These are phyloP conservation scores for Heliconius himera DNA, from an alignment of 1,140 invertebrate genomes.

Conservation along the genomic window DNA sequence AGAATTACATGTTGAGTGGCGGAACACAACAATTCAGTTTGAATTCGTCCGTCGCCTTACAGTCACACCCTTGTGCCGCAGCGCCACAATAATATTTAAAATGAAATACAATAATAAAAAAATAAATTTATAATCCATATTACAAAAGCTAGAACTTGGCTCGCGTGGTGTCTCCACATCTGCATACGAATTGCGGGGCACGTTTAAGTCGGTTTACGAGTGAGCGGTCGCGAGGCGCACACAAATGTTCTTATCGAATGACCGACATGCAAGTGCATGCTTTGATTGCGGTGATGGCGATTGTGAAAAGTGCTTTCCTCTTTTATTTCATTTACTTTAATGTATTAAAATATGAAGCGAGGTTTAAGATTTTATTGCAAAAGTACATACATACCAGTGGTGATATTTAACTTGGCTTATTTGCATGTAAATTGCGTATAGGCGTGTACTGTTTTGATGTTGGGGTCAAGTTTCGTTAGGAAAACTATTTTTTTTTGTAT, in stretches of 20 bases:
- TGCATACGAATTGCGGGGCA: conserved; percentile 58
- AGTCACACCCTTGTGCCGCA: no score
- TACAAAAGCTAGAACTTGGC: conserved; percentile 11
- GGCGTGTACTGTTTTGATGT: background rate
- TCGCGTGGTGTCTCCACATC: conserved; percentile 51
- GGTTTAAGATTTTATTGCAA: background rate
- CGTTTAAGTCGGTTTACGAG: conserved; percentile 46
- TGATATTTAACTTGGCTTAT: conserved; percentile 7
- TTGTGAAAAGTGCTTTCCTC: conserved; percentile 12
- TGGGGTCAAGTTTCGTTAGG: background rate
- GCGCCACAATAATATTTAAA: no score
- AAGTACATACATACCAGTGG: background rate
- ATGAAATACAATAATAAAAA: background rate
- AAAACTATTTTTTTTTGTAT: background rate
- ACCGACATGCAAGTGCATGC: conserved; percentile 45
- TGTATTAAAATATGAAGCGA: background rate
- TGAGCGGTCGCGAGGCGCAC: conserved; percentile 21
- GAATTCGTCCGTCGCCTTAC: no score
- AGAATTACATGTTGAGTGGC: no score
- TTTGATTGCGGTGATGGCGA: conserved; percentile 40
- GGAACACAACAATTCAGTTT: no score
- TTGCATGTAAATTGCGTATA: background rate
- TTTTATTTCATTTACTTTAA: conserved; percentile 8
- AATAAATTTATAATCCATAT: background rate
- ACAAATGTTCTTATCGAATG: conserved; percentile 38